Base-by-base conservation (phyloP, 2,888 invertebrate genomes). In the Plagodis pulveraria region DNA sequence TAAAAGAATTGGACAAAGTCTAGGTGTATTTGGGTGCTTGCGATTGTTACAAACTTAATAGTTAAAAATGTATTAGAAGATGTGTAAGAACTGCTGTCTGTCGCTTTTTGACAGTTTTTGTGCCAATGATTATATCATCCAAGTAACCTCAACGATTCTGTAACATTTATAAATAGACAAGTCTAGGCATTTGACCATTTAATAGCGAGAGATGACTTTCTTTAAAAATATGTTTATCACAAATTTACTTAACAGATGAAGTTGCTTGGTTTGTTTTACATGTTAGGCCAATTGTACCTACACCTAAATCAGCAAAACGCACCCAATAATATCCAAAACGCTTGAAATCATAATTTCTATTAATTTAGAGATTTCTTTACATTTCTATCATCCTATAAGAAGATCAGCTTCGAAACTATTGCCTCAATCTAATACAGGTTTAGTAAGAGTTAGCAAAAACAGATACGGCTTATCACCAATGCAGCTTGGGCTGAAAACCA, bases 381-480 rank as follows among this genome's bases (percentile, higher is more conserved):
- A 35, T 11, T n/a, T 12, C 7, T 45, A 34, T 34, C 38, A 6
- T 5, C 6, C 38, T 38, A 2, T 38, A 38, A 38, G 2, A 38
- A 38, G 2, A 22, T 22, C 22, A 1, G 22, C 22, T 22, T 22
- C 22, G 22, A 1, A 22, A 22, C 22, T 22, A 22, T 22, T 22
- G 22, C 22, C 22, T 22, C 22, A 22, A 22, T 4, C 22, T 22
- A 22, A 22, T 22, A 53, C n/a, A 7, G 43, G 38, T 48, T 57
- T 58, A 55, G 50, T 50, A 48, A 55, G 55, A 48, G 50, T 62
- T 63, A 66, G 56, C 50, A 62, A 52, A 38, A 42, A 57, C 51
- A 62, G 47, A 62, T 52, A 38, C 45, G 42, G 42, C 33, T 38
- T 11, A 22, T 10, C 41, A 42, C 42, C 38, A 4, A 22, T 2